Conservation (phyloP, 1,140 invertebrate genomes). For the Adoxophyes honmai region DNA sequence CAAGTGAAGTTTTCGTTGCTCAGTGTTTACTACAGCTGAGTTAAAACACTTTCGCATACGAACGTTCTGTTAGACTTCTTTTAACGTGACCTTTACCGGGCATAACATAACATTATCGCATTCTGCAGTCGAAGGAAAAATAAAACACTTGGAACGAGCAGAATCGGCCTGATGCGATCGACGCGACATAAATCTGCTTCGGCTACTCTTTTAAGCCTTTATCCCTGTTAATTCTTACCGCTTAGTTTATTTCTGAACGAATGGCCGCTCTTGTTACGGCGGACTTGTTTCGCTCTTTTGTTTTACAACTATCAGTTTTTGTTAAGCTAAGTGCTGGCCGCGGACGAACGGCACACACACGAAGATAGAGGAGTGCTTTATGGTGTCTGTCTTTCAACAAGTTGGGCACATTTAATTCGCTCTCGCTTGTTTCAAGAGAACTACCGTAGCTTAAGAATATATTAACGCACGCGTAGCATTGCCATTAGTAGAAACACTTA, state of each 20-base stretch:
- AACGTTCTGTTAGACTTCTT: not conserved
- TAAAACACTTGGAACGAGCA: slow-evolving; percentile 57
- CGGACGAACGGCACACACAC: slow-evolving; percentile 61
- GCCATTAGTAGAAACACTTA: slow-evolving; percentile 11
- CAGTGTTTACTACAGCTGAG: not conserved
- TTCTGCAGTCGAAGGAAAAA: slow-evolving; percentile 41
- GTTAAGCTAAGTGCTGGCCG: slow-evolving; percentile 74
- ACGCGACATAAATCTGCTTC: slow-evolving; percentile 72
- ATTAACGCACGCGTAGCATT: not conserved
- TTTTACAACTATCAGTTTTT: slow-evolving; percentile 77
- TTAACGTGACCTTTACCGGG: slow-evolving; percentile 18
- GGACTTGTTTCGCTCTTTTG: slow-evolving; percentile 67
- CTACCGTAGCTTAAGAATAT: not conserved
- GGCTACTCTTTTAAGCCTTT: slow-evolving; percentile 74
- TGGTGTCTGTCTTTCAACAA: slow-evolving; percentile 40
- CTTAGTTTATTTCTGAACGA: slow-evolving; percentile 73
- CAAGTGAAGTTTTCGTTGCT: slow-evolving; percentile 24
- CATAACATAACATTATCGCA: slow-evolving; percentile 33
- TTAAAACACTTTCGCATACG: too few relatives aligned
- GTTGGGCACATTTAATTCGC: slow-evolving; percentile 5
- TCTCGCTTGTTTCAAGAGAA: not conserved
- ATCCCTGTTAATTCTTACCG: slow-evolving; percentile 75
- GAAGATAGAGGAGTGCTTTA: slow-evolving; percentile 63
- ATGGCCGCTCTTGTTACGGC: slow-evolving; percentile 63
- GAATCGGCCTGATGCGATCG: slow-evolving; percentile 70